Base-by-base conservation (phyloP, 2,888 invertebrate genomes). In the Lasioglossum pauxillum region DNA sequence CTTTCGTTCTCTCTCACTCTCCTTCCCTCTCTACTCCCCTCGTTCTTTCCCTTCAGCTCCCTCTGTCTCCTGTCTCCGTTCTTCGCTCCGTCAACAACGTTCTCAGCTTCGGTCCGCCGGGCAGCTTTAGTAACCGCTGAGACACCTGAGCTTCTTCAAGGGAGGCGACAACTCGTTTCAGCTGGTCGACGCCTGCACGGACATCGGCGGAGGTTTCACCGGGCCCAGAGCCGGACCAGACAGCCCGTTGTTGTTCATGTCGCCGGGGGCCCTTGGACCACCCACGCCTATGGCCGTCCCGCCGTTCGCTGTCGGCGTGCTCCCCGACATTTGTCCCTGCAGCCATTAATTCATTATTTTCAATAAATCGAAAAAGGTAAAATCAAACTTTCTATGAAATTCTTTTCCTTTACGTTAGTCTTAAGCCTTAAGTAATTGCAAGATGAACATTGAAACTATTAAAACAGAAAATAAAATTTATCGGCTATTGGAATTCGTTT, bases 131-230 rank as follows among this genome's bases (percentile, higher is more conserved):
- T 95, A 95, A 91, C 95, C 92, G 89, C 95, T 95, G 91, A 95
- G 95, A 92, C 95, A 95, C 90, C 95, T 93, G 85, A 95, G 93
- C 91, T 95, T 95, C 90, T 95, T 95, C 91, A 94, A 82, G 46
- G 95, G 94, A 75, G 95, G 95, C 82, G 92, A 92, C 78, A 93
- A 94, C 94, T 95, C 95, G 93, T 95, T 95, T 95, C 95, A 95
- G 95, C 95, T 95, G 89, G 95, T 95, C 88, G 95, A 95, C 44
- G 95, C 95, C 69, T 95, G 94, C 95, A 95, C 95, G 85, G 95
- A 92, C 94, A 95, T 94, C 73, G 95, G 95, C n/a, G 95, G 92
- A 78, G 95, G 93, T 88, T 95, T 95, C 35, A 95, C 94, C 41
- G 94, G 90, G 7, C 95, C 95, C 38, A 94, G 88, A 23, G 94